Conservation (phyloP, 2,113 vertebrate genomes). For the Entosphenus tridentatus region DNA sequence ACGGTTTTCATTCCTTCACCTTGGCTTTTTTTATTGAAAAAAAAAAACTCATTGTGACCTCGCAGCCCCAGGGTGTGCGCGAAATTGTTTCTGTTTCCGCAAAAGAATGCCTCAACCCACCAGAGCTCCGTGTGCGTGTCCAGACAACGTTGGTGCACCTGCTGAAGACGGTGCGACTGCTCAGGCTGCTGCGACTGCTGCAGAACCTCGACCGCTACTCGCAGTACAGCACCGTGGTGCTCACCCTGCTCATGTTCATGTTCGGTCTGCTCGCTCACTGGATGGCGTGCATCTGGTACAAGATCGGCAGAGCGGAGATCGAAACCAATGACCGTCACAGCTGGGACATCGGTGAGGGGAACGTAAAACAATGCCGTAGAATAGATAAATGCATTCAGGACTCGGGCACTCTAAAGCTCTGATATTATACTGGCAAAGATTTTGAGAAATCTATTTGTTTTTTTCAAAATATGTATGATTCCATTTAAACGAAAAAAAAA, state of each 20-base stretch:
- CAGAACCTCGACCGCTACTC: conserved; percentile 48
- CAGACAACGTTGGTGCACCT: conserved; percentile 40
- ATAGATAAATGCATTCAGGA: too few relatives aligned
- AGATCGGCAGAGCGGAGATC: conserved; percentile 33
- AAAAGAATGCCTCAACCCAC: not conserved
- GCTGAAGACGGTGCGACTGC: conserved; percentile 36
- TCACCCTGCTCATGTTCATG: conserved; percentile 47
- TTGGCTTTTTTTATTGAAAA: too few relatives aligned
- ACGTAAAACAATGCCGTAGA: too few relatives aligned
- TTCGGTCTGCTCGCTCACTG: conserved; percentile 42
- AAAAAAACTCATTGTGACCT: too few relatives aligned
- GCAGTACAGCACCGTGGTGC: conserved; percentile 41
- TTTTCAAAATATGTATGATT: too few relatives aligned
- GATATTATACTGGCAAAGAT: too few relatives aligned
- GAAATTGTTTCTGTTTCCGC: too few relatives aligned
- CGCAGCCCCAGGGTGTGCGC: too few relatives aligned
- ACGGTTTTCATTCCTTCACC: too few relatives aligned
- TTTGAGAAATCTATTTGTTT: too few relatives aligned
- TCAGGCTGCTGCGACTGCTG: conserved; percentile 31
- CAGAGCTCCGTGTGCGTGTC: not conserved
- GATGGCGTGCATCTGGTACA: conserved; percentile 50
- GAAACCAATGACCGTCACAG: conserved; percentile 26
- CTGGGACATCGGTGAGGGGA: conserved; percentile 31
- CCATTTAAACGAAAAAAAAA: too few relatives aligned
- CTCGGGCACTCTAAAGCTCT: too few relatives aligned